Conservation (phyloP, 2,888 invertebrate species). For the Hyposoter didymator region DNA sequence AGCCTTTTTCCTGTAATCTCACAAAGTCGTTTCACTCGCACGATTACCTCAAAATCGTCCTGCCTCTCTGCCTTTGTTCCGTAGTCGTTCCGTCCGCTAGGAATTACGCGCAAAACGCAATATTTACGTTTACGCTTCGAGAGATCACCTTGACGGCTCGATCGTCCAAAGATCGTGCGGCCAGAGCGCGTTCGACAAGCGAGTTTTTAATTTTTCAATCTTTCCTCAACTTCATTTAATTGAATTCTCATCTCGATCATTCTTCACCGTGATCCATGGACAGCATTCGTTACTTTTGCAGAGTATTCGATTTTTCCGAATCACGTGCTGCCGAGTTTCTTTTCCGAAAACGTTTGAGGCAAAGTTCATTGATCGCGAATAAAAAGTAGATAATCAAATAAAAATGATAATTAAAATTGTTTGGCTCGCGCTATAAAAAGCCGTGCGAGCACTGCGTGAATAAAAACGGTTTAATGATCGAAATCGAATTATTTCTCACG, state of each 20-base stretch:
- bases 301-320: too few relatives aligned
- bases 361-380: constrained; percentile 7
- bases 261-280: too few relatives aligned
- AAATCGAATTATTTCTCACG: background rate
- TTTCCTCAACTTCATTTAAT: background rate
- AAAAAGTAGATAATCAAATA: background rate
- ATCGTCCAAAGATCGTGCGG: background rate
- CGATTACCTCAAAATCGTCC: background rate
- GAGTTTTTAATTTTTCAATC: background rate
- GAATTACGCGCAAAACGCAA: constrained; percentile 7
- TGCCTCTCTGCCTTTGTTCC: constrained; percentile 12
- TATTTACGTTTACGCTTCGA: background rate
- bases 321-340: too few relatives aligned
- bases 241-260: too few relatives aligned
- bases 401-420: background rate
- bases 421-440: background rate
- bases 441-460: background rate
- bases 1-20: constrained; percentile 31
- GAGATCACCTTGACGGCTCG: background rate
- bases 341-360: too few relatives aligned
- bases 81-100: background rate
- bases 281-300: too few relatives aligned
- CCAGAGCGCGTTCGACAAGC: background rate
- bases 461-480: background rate
- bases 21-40: background rate